These are phyloP conservation scores for Drosophila ezoana DNA, from an alignment of 2,888 invertebrate species.

Conservation along the genomic window DNA sequence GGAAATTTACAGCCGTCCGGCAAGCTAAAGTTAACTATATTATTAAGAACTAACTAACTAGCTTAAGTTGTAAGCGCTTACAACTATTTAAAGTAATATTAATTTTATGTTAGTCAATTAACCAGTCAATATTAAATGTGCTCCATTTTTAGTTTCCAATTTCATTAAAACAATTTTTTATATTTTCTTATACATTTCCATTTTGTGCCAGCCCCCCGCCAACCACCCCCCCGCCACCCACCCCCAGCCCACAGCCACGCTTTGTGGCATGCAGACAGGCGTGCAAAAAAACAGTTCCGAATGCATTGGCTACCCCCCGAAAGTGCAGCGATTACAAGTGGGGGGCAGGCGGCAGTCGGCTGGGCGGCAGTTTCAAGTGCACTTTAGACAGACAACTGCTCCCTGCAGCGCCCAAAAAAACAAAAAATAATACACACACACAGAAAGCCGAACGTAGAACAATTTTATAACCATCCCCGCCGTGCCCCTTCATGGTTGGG, in stretches of 20 bases:
- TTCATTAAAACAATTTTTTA: not conserved
- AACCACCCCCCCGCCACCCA: not conserved
- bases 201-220: constrained; percentile 38
- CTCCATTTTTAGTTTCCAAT: too few species aligned
- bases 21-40: too few species aligned
- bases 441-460: constrained; percentile 28
- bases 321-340: constrained; percentile 66
- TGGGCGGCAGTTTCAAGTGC: constrained; percentile 70
- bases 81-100: too few species aligned
- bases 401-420: constrained; percentile 34
- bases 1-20: too few species aligned
- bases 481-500: constrained; percentile 55
- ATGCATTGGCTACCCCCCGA: constrained; percentile 71
- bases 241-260: constrained; percentile 17
- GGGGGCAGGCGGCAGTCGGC: constrained; percentile 3
- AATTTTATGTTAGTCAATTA: too few species aligned
- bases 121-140: too few species aligned
- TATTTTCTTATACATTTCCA: constrained; percentile 42
- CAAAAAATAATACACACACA: not conserved
- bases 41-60: too few species aligned
- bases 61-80: too few species aligned
- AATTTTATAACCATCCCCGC: constrained; percentile 37
- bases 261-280: constrained; percentile 62
- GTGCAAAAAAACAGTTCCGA: constrained; percentile 70
- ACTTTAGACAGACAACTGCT: constrained; percentile 59